Evolutionary conservation across 2,888 invertebrate species (phyloP).

Genomic region (Litoditis marina): DNA sequence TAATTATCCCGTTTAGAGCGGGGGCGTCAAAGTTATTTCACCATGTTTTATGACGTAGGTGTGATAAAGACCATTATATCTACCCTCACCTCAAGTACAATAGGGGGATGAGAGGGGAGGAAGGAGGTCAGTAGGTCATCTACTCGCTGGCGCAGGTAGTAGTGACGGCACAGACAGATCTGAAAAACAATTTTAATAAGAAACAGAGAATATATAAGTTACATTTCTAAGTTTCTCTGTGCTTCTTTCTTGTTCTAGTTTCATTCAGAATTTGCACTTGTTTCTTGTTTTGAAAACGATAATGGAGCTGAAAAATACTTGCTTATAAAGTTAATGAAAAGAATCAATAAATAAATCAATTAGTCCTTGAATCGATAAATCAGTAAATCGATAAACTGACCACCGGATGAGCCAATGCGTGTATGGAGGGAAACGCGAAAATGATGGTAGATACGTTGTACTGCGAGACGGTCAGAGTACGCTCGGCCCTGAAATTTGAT

Average conservation of each 20-base stretch:
- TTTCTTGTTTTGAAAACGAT: too few species aligned
- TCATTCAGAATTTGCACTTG: too few species aligned
- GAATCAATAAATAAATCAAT: slow-evolving; percentile 1
- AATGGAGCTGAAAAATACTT: too few species aligned
- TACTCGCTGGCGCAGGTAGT: slow-evolving; percentile 29
- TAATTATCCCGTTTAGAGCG: too few species aligned
- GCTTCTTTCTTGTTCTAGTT: too few species aligned
- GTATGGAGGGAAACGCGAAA: slow-evolving; percentile 27
- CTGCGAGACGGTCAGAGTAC: slow-evolving; percentile 16
- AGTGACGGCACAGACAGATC: slow-evolving; percentile 29
- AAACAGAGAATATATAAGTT: too few species aligned
- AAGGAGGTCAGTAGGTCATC: slow-evolving; percentile 15
- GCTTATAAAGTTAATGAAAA: background rate
- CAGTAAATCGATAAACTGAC: slow-evolving; percentile 15
- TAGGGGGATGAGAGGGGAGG: background rate
- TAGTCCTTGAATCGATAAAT: too few species aligned
- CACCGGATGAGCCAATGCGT: slow-evolving; percentile 32
- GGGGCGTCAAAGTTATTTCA: too few species aligned
- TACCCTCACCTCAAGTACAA: background rate
- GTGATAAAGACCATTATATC: background rate
- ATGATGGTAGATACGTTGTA: slow-evolving; percentile 31
- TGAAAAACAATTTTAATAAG: slow-evolving; percentile 10
- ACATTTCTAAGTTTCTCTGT: too few species aligned
- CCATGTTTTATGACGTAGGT: too few species aligned
- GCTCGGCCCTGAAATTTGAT: slow-evolving; percentile 17